These are phyloP conservation scores for Lepidotrigona ventralis DNA, from an alignment of 1,140 invertebrate species.

Conservation along the genomic window DNA sequence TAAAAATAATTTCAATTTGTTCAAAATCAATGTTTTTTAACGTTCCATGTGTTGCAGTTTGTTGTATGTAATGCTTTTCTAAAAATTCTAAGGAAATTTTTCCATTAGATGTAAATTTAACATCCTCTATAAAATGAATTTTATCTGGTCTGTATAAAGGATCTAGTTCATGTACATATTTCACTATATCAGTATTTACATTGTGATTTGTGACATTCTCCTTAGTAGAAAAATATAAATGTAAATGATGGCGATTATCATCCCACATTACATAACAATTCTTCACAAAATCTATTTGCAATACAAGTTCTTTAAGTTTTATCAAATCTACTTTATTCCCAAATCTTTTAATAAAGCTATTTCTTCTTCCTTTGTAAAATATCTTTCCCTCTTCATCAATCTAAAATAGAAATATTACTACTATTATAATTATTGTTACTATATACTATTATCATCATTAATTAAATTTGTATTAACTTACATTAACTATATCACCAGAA, in stretches of 20 bases:
- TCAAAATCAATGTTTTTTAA: conserved; percentile 75
- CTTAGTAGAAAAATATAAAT: conserved; percentile 76
- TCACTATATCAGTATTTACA: conserved; percentile 76
- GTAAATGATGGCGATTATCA: conserved; percentile 76
- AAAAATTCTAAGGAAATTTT: conserved; percentile 70
- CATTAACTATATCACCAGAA: conserved; percentile 85
- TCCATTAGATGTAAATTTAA: conserved; percentile 69
- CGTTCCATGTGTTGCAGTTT: conserved; percentile 11
- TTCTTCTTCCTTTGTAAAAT: conserved; percentile 84
- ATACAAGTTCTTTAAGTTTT: conserved; percentile 81
- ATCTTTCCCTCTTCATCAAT: conserved; percentile 79
- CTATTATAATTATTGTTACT: not conserved
- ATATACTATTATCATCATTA: not conserved
- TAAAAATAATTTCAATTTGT: conserved; percentile 71
- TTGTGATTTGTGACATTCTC: conserved; percentile 45
- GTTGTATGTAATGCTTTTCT: conserved; percentile 45
- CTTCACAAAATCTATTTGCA: conserved; percentile 77
- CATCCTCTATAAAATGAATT: conserved; percentile 65
- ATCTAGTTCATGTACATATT: conserved; percentile 62
- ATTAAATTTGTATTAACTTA: conserved; percentile 41
- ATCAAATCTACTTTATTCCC: conserved; percentile 85
- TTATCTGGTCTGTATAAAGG: conserved; percentile 68
- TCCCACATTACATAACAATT: conserved; percentile 81
- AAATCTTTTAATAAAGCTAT: conserved; percentile 87
- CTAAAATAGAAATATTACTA: conserved; percentile 61